These are phyloP conservation scores for Serilophus lunatus DNA, from an alignment of 2,113 vertebrate genomes.

Conservation along the genomic window DNA sequence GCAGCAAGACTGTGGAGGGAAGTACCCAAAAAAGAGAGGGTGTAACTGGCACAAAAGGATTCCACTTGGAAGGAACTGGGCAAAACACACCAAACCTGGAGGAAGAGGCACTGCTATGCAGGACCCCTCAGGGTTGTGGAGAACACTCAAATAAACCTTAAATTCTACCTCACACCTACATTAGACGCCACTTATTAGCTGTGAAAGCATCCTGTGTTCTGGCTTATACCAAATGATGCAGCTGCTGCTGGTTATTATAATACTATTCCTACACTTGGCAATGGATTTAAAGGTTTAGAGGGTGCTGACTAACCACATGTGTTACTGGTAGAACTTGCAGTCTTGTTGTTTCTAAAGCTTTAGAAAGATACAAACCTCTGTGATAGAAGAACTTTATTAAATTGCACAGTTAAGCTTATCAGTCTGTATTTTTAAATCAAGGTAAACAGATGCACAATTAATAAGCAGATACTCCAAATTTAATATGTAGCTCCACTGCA, in stretches of 20 bases:
- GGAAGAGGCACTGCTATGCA: neutral
- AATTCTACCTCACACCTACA: neutral
- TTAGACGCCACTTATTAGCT: neutral
- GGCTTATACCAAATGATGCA: neutral
- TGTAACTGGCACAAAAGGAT: accelerated
- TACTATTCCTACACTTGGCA: neutral
- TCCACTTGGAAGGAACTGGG: neutral
- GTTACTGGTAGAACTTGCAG: neutral
- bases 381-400: neutral
- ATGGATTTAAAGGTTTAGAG: neutral
- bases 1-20: neutral
- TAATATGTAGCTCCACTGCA: neutral
- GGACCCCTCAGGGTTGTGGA: neutral
- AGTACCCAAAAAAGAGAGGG: neutral
- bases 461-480: neutral
- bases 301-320: neutral
- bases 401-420: neutral
- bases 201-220: neutral
- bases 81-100: neutral
- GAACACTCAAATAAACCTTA: neutral
- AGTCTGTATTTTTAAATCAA: neutral
- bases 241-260: neutral
- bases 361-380: neutral
- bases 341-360: neutral
- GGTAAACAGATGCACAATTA: neutral